phyloP scores from a whole-genome alignment of 2,113 vertebrate genomes.

The Petaurus breviceps region DNA sequence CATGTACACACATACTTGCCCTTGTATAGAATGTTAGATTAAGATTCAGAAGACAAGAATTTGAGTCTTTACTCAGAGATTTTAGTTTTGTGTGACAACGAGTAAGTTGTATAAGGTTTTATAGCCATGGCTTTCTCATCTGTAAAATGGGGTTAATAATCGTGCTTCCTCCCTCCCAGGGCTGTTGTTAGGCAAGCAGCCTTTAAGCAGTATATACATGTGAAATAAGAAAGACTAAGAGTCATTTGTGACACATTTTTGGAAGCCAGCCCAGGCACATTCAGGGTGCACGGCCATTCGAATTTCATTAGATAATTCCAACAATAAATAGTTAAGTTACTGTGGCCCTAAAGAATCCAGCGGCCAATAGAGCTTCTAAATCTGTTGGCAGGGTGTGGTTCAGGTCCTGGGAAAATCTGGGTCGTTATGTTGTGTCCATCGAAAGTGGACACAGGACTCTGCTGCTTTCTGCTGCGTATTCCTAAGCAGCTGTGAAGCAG shows the following conservation, averaged over 20 bases:
- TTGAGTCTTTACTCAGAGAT: neutral
- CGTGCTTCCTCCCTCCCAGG: neutral
- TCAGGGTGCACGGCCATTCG: neutral
- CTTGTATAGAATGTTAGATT: neutral
- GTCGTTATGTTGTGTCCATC: neutral
- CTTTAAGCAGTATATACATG: neutral
- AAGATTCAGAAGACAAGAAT: neutral
- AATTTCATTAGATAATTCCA: neutral
- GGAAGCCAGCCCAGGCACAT: neutral
- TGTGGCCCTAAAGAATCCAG: neutral
- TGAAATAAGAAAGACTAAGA: neutral
- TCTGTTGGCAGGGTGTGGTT: neutral
- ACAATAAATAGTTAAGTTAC: rapidly evolving
- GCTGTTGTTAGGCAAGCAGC: neutral
- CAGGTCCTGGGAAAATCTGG: neutral
- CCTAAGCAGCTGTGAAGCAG: slow-evolving; percentile 28
- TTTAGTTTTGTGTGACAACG: neutral
- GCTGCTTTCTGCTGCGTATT: neutral
- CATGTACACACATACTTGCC: neutral
- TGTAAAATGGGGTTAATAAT: neutral
- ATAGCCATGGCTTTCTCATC: neutral
- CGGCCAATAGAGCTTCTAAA: neutral
- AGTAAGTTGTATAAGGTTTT: neutral
- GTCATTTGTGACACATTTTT: neutral
- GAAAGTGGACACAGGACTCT: neutral